Conservation (phyloP, 2,797 vertebrate genomes). For the Chelon auratus region DNA sequence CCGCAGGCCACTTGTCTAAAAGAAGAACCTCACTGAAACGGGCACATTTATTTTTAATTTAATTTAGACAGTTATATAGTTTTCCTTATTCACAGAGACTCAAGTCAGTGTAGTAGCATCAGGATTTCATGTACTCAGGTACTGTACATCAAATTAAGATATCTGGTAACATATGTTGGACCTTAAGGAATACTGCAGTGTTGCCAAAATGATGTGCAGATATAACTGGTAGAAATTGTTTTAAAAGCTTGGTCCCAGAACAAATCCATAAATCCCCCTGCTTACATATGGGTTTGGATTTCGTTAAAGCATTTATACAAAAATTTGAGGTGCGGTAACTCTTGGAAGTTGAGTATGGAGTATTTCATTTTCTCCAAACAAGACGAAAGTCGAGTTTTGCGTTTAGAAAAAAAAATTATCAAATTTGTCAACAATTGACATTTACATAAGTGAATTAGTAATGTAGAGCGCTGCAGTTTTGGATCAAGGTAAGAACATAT, state of each 20-base stretch:
- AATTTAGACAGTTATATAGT: neutral
- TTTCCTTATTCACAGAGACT: neutral
- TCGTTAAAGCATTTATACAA: no score
- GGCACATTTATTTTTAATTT: conserved; percentile 13
- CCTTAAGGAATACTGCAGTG: no score
- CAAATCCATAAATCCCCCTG: no score
- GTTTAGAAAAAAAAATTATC: no score
- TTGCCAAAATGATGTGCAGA: no score
- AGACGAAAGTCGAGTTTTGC: no score
- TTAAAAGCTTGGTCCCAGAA: no score
- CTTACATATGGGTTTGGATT: no score
- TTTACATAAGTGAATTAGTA: neutral
- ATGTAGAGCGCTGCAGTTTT: neutral
- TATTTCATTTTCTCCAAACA: no score
- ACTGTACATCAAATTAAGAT: neutral
- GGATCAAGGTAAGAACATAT: neutral
- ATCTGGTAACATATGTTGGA: neutral
- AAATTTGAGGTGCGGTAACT: no score
- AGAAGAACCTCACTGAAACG: conserved; percentile 11
- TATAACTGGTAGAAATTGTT: no score
- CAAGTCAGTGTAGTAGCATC: neutral
- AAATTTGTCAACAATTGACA: neutral
- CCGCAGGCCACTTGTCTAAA: conserved; percentile 4
- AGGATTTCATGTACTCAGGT: conserved; percentile 5
- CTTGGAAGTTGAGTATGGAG: neutral